phyloP scores from a whole-genome alignment of 2,113 vertebrate species.

The Acinonyx jubatus region DNA sequence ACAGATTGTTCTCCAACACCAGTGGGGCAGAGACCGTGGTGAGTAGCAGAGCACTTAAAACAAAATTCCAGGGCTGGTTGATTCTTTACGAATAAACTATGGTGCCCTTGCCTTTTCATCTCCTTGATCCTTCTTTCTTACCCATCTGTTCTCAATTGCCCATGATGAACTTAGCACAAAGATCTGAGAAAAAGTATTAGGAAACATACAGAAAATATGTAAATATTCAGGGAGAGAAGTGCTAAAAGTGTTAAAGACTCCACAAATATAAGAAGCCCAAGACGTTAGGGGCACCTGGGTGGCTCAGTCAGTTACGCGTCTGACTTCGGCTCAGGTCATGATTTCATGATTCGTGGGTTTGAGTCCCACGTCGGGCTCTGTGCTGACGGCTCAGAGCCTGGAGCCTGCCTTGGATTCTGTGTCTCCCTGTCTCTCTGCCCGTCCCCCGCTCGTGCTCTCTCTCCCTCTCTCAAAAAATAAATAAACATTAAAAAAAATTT shows the following conservation, averaged over 20 bases:
- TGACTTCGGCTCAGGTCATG: no score
- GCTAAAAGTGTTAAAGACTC: neutral
- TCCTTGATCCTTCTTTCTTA: neutral
- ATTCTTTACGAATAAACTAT: neutral
- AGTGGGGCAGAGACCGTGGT: conserved; percentile 87
- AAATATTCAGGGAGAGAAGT: neutral
- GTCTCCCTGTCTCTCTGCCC: no score
- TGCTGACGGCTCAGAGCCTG: no score
- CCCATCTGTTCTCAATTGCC: neutral
- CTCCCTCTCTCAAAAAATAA: no score
- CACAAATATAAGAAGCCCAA: neutral
- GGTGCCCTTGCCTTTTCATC: neutral
- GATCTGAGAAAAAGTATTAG: neutral
- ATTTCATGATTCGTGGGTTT: no score
- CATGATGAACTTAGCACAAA: neutral
- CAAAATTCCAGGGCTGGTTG: neutral
- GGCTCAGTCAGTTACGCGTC: no score
- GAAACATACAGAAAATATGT: neutral
- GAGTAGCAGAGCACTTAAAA: conserved; percentile 57
- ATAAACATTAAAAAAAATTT: no score
- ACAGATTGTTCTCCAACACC: conserved; percentile 89
- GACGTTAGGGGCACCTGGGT: neutral
- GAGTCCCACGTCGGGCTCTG: no score
- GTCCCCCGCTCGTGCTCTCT: no score
- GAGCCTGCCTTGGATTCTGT: no score